phyloP scores from a whole-genome alignment of 1,140 invertebrate genomes.

The Carcinoscorpius rotundicauda region DNA sequence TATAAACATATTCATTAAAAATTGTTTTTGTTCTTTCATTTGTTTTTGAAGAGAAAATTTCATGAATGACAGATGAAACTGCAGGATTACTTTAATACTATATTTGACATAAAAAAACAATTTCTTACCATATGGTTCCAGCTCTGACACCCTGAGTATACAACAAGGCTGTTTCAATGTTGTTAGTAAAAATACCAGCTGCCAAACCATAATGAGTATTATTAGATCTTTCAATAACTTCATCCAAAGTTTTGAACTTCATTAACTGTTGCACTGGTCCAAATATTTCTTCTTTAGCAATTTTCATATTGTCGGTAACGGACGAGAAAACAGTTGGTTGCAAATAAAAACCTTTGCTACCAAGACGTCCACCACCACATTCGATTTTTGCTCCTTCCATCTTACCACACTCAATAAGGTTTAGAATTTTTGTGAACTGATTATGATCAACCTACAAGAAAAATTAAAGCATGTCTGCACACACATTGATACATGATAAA shows the following conservation, averaged over 20 bases:
- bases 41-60: no score
- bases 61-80: no score
- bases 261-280: constrained; percentile 40
- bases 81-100: no score
- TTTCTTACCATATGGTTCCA: constrained; percentile 26
- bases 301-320: constrained; percentile 39
- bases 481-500: no score
- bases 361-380: constrained; percentile 33
- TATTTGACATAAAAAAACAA: no score
- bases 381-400: constrained; percentile 38
- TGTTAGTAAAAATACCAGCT: constrained; percentile 35
- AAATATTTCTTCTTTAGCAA: constrained; percentile 42
- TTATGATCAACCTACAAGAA: not conserved
- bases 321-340: constrained; percentile 41
- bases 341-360: constrained; percentile 39
- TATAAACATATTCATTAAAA: no score
- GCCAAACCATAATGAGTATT: constrained; percentile 39
- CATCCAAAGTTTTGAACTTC: constrained; percentile 38
- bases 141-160: constrained; percentile 26
- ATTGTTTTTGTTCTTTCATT: no score
- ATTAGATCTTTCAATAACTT: constrained; percentile 37
- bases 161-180: constrained; percentile 28
- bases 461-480: not conserved
- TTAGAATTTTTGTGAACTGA: constrained; percentile 30
- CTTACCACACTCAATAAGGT: constrained; percentile 35